Conservation (phyloP, 2,797 vertebrate genomes). For the Antrozous pallidus region DNA sequence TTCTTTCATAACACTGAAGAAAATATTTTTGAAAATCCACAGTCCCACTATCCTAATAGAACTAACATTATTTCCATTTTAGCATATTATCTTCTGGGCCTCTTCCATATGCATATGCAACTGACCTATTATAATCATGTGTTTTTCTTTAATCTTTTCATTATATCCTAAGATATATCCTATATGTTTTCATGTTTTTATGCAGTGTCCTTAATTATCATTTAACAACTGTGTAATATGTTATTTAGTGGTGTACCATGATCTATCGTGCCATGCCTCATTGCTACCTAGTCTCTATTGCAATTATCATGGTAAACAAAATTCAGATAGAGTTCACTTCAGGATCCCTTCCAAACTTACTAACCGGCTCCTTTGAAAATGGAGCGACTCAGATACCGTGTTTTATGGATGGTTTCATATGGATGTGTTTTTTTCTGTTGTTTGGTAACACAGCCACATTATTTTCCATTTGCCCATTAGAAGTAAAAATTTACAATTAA, state of each 20-base stretch:
- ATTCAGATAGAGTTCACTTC: slow-evolving; percentile 24
- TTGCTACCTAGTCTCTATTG: slow-evolving; percentile 29
- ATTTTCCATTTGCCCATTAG: neutral
- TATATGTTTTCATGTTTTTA: slow-evolving; percentile 11
- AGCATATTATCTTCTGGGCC: neutral
- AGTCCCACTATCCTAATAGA: neutral
- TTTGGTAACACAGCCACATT: neutral
- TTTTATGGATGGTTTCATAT: neutral
- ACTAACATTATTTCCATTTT: neutral
- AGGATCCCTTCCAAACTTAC: slow-evolving; percentile 1
- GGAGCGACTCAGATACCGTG: neutral
- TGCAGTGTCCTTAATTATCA: neutral
- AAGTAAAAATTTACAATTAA: neutral
- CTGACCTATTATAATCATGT: neutral
- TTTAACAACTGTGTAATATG: neutral
- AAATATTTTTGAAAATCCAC: neutral
- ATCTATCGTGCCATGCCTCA: neutral
- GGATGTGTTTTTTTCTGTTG: neutral
- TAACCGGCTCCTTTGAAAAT: slow-evolving; percentile 8
- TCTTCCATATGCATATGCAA: neutral
- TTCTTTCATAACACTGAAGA: slow-evolving; percentile 19
- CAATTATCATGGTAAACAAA: slow-evolving; percentile 35
- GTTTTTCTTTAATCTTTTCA: slow-evolving; percentile 24
- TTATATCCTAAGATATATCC: neutral
- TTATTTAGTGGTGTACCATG: neutral